These are phyloP conservation scores for Bombus huntii DNA, from an alignment of 1,140 invertebrate genomes.

Conservation along the genomic window DNA sequence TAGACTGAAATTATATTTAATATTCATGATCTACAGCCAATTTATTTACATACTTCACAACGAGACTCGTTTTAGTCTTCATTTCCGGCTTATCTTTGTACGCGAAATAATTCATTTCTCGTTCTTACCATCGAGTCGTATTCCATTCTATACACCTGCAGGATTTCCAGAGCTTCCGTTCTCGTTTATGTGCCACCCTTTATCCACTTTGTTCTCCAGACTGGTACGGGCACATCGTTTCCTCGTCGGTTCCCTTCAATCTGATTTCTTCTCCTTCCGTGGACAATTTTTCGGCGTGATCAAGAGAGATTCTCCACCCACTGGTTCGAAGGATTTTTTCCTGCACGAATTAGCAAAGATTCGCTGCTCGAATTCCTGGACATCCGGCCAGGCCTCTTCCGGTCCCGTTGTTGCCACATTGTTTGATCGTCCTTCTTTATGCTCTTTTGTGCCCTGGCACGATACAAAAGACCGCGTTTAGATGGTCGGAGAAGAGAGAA, in stretches of 20 bases:
- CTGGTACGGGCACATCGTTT: conserved; percentile 15
- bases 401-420: conserved; percentile 20
- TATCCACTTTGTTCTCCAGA: not conserved
- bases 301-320: not conserved
- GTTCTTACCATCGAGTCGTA: too few species aligned
- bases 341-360: conserved; percentile 42
- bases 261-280: not conserved
- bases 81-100: not conserved
- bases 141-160: not conserved
- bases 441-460: conserved; percentile 3
- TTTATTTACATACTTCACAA: not conserved
- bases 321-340: not conserved
- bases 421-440: not conserved
- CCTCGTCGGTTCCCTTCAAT: conserved; percentile 7
- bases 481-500: conserved; percentile 7
- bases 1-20: too few species aligned
- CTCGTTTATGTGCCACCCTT: not conserved
- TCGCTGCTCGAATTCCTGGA: conserved; percentile 18
- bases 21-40: not conserved
- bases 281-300: conserved; percentile 10
- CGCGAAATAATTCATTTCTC: not conserved
- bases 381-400: conserved; percentile 28
- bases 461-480: conserved; percentile 30
- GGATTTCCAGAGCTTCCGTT: not conserved
- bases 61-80: not conserved